phyloP scores from a whole-genome alignment of 2,113 vertebrate genomes.

The Chaenogobius annularis region DNA sequence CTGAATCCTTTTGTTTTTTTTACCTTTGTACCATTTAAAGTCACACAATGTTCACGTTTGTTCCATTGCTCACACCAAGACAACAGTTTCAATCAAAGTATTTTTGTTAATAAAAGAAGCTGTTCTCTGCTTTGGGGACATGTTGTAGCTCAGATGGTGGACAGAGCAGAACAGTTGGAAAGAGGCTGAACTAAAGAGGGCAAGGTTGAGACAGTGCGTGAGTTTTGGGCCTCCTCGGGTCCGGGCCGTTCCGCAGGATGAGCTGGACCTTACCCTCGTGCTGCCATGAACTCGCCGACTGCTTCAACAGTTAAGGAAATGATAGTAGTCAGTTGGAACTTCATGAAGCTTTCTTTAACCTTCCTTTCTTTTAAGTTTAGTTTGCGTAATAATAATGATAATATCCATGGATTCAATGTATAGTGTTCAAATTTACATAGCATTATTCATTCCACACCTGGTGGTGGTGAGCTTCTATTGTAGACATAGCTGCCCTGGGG shows the following conservation, averaged over 20 bases:
- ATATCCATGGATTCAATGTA: neutral
- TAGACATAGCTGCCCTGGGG: no score
- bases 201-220: slow-evolving; percentile 77
- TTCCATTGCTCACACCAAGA: no score
- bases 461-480: no score
- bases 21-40: no score
- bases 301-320: neutral
- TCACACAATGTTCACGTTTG: no score
- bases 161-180: slow-evolving; percentile 72
- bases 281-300: slow-evolving; percentile 53
- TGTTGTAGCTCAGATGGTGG: slow-evolving; percentile 28
- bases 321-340: neutral
- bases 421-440: neutral
- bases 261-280: slow-evolving; percentile 85
- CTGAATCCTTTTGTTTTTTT: no score
- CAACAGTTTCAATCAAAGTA: no score
- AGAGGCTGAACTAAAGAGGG: slow-evolving; percentile 56
- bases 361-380: no score
- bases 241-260: slow-evolving; percentile 85
- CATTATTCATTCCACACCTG: neutral
- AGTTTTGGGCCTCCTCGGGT: slow-evolving; percentile 73
- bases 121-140: slow-evolving; percentile 15
- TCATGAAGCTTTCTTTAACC: no score
- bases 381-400: neutral
- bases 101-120: no score